Conservation (phyloP, 1,140 invertebrate genomes). For the Venturia canescens region DNA sequence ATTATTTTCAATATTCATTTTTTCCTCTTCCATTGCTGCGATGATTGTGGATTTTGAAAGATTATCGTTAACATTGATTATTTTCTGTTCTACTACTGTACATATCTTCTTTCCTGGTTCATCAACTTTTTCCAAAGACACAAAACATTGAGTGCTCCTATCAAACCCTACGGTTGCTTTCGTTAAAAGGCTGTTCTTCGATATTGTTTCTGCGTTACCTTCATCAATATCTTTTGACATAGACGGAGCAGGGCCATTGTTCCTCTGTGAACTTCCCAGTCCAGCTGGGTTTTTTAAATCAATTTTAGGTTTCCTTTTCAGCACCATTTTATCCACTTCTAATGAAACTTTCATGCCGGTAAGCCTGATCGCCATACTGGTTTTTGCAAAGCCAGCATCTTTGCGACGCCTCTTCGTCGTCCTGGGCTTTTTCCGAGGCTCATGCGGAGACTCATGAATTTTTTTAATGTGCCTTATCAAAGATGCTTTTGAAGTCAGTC, state of each 20-base stretch:
- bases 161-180: background rate
- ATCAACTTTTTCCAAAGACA: background rate
- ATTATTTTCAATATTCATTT: background rate
- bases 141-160: background rate
- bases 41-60: too few relatives aligned
- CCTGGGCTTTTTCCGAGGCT: background rate
- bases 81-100: background rate
- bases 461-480: conserved; percentile 36
- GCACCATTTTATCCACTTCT: conserved; percentile 34
- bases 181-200: background rate
- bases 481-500: conserved; percentile 21
- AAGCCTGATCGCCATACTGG: conserved; percentile 34
- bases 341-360: conserved; percentile 31
- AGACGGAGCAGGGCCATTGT: background rate
- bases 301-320: conserved; percentile 31
- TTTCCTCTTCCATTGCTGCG: background rate
- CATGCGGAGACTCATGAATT: conserved; percentile 10
- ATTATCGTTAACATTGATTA: background rate
- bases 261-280: background rate
- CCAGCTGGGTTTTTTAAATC: background rate
- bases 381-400: conserved; percentile 38
- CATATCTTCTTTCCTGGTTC: background rate
- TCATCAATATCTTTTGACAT: background rate
- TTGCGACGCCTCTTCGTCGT: conserved; percentile 31
- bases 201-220: background rate